These are phyloP conservation scores for Argyresthia goedartella DNA, from an alignment of 2,888 invertebrate species.

Conservation along the genomic window DNA sequence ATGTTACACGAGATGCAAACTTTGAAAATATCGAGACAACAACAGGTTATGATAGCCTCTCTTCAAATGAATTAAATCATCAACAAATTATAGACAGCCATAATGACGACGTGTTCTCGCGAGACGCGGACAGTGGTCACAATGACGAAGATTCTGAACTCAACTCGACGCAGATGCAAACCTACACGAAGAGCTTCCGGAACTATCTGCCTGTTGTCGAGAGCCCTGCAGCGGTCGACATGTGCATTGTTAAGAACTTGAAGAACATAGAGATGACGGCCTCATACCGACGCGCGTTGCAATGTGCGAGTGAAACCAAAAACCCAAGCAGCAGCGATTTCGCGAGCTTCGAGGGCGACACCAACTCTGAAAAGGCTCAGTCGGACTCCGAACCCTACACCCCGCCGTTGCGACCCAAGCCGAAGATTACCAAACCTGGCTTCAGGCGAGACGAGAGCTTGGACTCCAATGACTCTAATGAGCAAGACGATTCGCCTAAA, in stretches of 20 bases:
- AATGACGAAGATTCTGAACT: conserved; percentile 80
- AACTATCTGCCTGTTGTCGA: conserved; percentile 61
- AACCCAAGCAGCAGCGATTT: conserved; percentile 49
- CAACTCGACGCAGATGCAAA: conserved; percentile 70
- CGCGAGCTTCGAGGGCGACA: conserved; percentile 70
- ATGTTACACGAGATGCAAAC: conserved; percentile 52
- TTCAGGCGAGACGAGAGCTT: conserved; percentile 46
- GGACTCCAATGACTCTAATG: conserved; percentile 57
- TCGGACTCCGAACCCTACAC: conserved; percentile 57
- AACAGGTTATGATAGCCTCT: conserved; percentile 59
- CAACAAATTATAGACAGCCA: conserved; percentile 41
- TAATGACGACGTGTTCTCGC: conserved; percentile 29
- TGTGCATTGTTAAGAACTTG: conserved; percentile 57
- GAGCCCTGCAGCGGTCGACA: conserved; percentile 52
- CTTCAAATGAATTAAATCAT: conserved; percentile 53
- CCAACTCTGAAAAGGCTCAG: conserved; percentile 65
- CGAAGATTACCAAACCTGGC: conserved; percentile 72
- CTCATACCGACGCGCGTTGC: conserved; percentile 34
- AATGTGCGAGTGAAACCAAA: conserved; percentile 22
- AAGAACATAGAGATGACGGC: conserved; percentile 60
- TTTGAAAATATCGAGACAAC: conserved; percentile 61
- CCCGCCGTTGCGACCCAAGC: conserved; percentile 47
- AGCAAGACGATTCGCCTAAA: conserved; percentile 64
- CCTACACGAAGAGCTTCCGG: conserved; percentile 68
- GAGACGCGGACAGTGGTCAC: conserved; percentile 74